phyloP scores from a whole-genome alignment of 2,113 vertebrate species.

The Oryzias curvinotus region DNA sequence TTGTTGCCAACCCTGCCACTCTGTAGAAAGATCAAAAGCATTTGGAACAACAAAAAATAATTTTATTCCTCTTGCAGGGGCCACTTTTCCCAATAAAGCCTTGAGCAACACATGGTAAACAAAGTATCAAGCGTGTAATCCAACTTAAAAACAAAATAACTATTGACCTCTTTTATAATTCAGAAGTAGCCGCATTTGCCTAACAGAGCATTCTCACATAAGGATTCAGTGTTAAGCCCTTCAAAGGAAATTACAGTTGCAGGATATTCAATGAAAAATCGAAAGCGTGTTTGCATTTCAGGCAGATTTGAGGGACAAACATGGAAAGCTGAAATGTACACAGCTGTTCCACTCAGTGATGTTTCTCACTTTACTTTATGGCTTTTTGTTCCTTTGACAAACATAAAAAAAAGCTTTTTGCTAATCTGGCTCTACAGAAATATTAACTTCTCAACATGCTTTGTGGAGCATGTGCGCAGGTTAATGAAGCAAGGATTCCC shows the following conservation, averaged over 20 bases:
- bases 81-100: conserved; percentile 32
- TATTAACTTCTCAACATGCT: conserved; percentile 24
- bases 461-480: conserved; percentile 26
- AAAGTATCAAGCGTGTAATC: conserved; percentile 48
- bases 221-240: conserved; percentile 43
- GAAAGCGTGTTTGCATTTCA: conserved; percentile 15
- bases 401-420: conserved; percentile 11
- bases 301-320: conserved; percentile 41
- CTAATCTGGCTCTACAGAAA: conserved; percentile 23
- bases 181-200: conserved; percentile 41
- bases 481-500: conserved; percentile 51
- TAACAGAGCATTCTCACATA: conserved; percentile 1
- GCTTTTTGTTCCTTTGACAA: neutral
- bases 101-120: conserved; percentile 40
- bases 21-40: conserved; percentile 21
- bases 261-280: conserved; percentile 18
- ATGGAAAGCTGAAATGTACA: neutral
- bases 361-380: neutral
- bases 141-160: conserved; percentile 32
- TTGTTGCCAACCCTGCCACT: conserved; percentile 5
- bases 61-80: conserved; percentile 36
- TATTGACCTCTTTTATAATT: conserved; percentile 39
- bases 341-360: conserved; percentile 10
- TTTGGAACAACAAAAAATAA: conserved; percentile 23
- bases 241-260: conserved; percentile 25